These are phyloP conservation scores for Sipha flava DNA, from an alignment of 1,140 invertebrate species.

Conservation along the genomic window DNA sequence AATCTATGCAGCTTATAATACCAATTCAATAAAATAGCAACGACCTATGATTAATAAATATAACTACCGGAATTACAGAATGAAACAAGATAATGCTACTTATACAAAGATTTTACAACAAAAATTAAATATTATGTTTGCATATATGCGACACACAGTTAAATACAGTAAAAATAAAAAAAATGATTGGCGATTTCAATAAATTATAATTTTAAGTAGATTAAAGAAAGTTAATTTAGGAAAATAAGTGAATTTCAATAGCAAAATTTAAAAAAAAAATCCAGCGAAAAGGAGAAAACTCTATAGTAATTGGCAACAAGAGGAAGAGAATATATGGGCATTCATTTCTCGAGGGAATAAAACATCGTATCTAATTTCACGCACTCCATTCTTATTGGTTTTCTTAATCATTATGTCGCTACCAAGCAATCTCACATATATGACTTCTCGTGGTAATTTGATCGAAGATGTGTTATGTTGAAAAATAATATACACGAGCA, in stretches of 20 bases:
- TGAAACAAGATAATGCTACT: no score
- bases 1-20: no score
- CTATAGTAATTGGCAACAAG: constrained; percentile 22
- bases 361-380: constrained; percentile 27
- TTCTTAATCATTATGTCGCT: constrained; percentile 28
- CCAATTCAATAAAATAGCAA: no score
- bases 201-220: not conserved
- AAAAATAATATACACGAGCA: constrained; percentile 9
- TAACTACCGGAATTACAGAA: no score
- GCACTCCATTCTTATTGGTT: constrained; percentile 30
- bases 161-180: no score
- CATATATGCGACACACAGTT: not conserved
- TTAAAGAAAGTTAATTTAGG: not conserved
- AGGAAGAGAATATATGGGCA: constrained; percentile 4
- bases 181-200: not conserved
- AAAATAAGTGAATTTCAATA: not conserved
- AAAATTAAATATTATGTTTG: no score
- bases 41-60: no score
- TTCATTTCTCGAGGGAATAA: constrained; percentile 8
- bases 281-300: not conserved
- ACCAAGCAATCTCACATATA: constrained; percentile 26
- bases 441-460: constrained; percentile 17
- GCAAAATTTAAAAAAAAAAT: not conserved
- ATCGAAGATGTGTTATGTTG: constrained; percentile 5
- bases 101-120: no score